These are phyloP conservation scores for Heliconius congener DNA, from an alignment of 1,140 invertebrate genomes.

Conservation along the genomic window DNA sequence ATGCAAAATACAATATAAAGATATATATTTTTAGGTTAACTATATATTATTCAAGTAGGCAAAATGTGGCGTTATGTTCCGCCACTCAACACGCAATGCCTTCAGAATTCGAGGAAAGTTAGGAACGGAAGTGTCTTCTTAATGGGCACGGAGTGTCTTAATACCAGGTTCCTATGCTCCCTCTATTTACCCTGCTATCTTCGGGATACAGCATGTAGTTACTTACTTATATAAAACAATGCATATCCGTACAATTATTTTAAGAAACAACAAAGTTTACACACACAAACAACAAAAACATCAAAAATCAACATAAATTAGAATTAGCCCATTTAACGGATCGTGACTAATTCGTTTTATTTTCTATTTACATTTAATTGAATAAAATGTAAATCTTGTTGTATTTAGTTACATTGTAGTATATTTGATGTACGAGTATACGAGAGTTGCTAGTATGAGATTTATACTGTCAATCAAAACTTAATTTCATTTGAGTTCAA, in stretches of 20 bases:
- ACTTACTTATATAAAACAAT: too few relatives aligned
- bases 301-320: constrained; percentile 6
- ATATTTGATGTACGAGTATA: neutral
- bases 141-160: too few relatives aligned
- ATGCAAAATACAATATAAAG: too few relatives aligned
- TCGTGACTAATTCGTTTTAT: constrained; percentile 14
- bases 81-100: too few relatives aligned
- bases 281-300: neutral
- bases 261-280: neutral
- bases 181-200: too few relatives aligned
- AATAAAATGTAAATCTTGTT: constrained; percentile 1
- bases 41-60: too few relatives aligned
- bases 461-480: neutral
- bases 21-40: neutral
- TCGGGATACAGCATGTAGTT: too few relatives aligned
- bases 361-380: constrained; percentile 14
- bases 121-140: too few relatives aligned
- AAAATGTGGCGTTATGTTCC: too few relatives aligned
- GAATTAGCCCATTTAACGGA: constrained; percentile 5
- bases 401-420: neutral
- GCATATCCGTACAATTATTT: neutral
- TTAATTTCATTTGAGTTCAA: too few relatives aligned
- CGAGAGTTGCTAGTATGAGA: neutral
- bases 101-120: too few relatives aligned
- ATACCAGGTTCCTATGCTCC: too few relatives aligned